Base-by-base conservation (phyloP, 2,797 vertebrate genomes). In the Otolemur crassicaudatus region DNA sequence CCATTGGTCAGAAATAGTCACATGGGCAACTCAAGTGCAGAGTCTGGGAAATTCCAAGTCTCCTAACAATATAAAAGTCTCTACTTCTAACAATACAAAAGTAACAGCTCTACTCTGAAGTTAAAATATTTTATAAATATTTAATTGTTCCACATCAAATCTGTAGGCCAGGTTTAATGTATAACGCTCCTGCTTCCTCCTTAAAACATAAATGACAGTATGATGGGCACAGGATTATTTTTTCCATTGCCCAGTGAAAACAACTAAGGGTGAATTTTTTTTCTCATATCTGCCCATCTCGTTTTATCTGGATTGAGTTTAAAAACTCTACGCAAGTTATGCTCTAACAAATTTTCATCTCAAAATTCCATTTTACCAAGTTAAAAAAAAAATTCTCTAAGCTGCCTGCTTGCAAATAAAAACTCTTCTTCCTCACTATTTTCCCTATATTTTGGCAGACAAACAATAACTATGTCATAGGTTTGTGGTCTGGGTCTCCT, bases 401-500 rank as follows among this genome's bases (percentile, higher is more conserved):
- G 40, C 22, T 97, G 40, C 94, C 10, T 96, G 79, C 94, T 86
- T 67, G 83, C 31, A 87, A 96, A 96, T 73, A 97, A 97, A 96
- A 97, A 96, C 34, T 90, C 80, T 90, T 12, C 49, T 97, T 97
- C 95, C 29, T 96, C 89, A 87, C 5, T 29, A 95, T 97, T 95
- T 87, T 86, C 25, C 95, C 7, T 98, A 90, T 80, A 5, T 87
- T 96, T 69, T 90, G 90, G 90, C 40, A 43, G 85, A 23, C 96
- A 95, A 97, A 95, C 72, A 95, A 91, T 86, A 27, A 4, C 81
- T 98, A 97, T 96, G 83, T 98, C 98, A 98, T 92, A 65, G 65
- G 46, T 46, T 96, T 63, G 87, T 29, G 89, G 93, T 87, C 96
- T 97, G 90, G 29, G 86, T 98, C 87, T 91, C 67, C 69, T 81